Evolutionary conservation across 2,797 vertebrate species (phyloP).

Genomic region (Halcyon smyrnensis): DNA sequence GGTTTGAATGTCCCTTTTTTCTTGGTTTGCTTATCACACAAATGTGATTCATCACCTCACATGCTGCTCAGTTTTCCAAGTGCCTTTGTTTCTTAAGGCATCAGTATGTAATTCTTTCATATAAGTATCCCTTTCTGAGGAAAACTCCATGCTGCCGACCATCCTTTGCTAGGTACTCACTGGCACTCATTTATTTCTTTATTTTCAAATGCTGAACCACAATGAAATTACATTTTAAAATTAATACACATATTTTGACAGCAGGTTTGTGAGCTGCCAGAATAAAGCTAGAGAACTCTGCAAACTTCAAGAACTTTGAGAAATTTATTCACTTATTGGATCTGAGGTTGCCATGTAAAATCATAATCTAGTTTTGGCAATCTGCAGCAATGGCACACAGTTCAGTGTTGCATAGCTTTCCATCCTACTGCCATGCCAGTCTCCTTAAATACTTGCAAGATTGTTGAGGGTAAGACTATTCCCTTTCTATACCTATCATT

Average conservation of each 20-base stretch:
- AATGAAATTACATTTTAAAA: neutral
- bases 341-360: neutral
- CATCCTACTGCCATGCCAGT: neutral
- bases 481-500: neutral
- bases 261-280: neutral
- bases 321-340: neutral
- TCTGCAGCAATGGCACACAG: neutral
- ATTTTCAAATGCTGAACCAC: neutral
- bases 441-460: neutral
- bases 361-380: neutral
- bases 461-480: neutral
- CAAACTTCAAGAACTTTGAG: neutral
- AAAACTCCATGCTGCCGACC: neutral
- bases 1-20: neutral
- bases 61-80: neutral
- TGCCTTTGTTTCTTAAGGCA: accelerated
- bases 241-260: neutral
- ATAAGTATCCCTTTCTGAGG: neutral
- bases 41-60: neutral
- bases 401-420: neutral
- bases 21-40: neutral
- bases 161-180: neutral
- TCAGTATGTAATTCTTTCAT: neutral
- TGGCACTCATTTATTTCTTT: neutral
- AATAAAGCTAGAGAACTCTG: neutral